Evolutionary conservation across 2,888 invertebrate species (phyloP).

Genomic region (Zhuqinia jingwanae): DNA sequence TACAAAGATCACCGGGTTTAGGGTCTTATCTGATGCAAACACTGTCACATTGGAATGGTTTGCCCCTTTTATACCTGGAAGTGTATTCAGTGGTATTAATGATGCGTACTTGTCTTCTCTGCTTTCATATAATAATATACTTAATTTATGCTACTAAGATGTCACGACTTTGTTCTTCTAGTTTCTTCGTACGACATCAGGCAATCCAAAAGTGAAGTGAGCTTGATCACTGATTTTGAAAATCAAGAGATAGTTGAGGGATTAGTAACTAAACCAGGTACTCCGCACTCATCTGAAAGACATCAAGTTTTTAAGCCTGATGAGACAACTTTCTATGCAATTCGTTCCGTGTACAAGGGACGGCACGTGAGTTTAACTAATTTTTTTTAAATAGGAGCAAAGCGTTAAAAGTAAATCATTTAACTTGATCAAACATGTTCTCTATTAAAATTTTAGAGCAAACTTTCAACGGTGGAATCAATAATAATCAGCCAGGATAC

Average conservation of each 20-base stretch:
- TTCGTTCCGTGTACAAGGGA: slow-evolving; percentile 17
- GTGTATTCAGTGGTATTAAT: slow-evolving; percentile 7
- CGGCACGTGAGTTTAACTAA: not conserved
- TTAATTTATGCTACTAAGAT: not conserved
- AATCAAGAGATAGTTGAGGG: slow-evolving; percentile 16
- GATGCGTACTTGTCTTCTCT: no score
- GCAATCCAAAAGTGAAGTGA: not conserved
- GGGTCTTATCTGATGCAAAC: not conserved
- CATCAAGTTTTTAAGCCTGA: not conserved
- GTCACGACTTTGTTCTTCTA: not conserved
- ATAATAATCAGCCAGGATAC: not conserved
- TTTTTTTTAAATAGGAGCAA: no score
- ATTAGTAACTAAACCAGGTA: not conserved
- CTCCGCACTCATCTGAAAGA: slow-evolving; percentile 4
- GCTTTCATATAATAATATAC: not conserved
- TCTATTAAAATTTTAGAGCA: slow-evolving; percentile 24
- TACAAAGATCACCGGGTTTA: slow-evolving; percentile 18
- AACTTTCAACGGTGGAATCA: not conserved
- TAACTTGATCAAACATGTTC: no score
- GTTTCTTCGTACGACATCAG: slow-evolving; percentile 38
- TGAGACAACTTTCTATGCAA: slow-evolving; percentile 23
- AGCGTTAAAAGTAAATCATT: no score
- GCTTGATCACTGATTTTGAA: slow-evolving; percentile 44
- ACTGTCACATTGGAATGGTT: not conserved
- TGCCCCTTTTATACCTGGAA: slow-evolving; percentile 35